phyloP scores from a whole-genome alignment of 2,113 vertebrate species.

The Pyrgilauda ruficollis region DNA sequence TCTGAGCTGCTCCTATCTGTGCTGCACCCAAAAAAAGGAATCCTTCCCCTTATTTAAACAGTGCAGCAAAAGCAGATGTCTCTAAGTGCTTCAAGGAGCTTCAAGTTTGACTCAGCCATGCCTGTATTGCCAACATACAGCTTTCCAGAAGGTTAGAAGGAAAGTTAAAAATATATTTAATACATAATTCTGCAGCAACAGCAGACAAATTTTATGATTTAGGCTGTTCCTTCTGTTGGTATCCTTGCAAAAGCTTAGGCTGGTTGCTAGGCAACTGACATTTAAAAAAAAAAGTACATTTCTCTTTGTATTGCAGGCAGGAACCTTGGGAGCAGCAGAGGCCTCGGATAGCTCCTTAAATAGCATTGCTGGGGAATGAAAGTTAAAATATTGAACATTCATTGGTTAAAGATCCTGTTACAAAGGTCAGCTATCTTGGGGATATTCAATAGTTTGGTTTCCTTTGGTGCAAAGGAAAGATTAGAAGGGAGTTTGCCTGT shows the following conservation, averaged over 20 bases:
- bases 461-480: constrained; percentile 12
- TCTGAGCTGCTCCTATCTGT: neutral
- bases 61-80: constrained; percentile 4
- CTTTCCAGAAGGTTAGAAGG: constrained; percentile 46
- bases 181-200: constrained; percentile 42
- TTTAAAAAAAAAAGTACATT: constrained; percentile 29
- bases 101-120: constrained; percentile 2
- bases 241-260: constrained; percentile 64
- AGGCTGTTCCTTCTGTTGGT: constrained; percentile 62
- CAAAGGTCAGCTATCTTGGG: constrained; percentile 47
- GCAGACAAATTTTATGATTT: constrained; percentile 56
- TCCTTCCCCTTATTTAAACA: neutral
- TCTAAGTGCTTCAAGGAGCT: constrained; percentile 23
- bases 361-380: constrained; percentile 62
- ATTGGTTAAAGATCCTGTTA: constrained; percentile 49
- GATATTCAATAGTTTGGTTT: constrained; percentile 20
- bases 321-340: constrained; percentile 50
- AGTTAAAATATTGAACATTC: constrained; percentile 59
- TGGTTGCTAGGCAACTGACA: constrained; percentile 77
- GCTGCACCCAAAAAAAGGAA: neutral
- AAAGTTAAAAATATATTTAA: constrained; percentile 40
- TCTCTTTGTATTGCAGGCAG: constrained; percentile 60
- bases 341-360: constrained; percentile 73
- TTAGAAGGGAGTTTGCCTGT: neutral
- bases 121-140: neutral